Evolutionary conservation across 2,888 invertebrate species (phyloP), one percentile per base, ranked within the genome.

Genomic region (Acanthoscelides obtectus): DNA sequence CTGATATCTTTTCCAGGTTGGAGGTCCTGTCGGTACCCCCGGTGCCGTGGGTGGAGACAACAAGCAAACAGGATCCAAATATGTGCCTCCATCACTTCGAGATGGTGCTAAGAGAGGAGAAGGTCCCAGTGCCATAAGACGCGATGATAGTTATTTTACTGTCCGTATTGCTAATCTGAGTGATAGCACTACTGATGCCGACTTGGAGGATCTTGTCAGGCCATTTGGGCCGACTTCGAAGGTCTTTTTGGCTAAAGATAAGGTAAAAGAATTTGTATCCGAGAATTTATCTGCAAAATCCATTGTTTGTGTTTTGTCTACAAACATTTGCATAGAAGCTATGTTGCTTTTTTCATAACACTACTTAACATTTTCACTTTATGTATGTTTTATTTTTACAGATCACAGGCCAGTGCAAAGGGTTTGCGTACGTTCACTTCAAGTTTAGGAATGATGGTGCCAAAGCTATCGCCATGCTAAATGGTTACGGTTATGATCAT

Each of bases 341-440:
- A n/a, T n/a, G n/a, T n/a, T n/a, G n/a, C n/a, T n/a, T n/a, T n/a
- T n/a, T n/a, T n/a, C n/a, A n/a, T n/a, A n/a, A n/a, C n/a, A n/a
- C n/a, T n/a, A n/a, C n/a, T n/a, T n/a, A n/a, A n/a, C n/a, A n/a
- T n/a, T n/a, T n/a, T n/a, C n/a, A 12, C 17, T 12, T 6, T 12
- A 45, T 45, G 45, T 12, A 12, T 12, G 6, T 45, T 4, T 6
- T 45, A 45, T 45, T 45, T 45, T 45, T 17, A 45, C 45, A 45
- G 66, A 63, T 88, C 74, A 94, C 94, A 76, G 94, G 94, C 12
- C 88, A 90, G n/a, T 95, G 95, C 86, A 95, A 97, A 89, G 99
- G 99, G 74, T 99, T 99, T 87, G 99, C 99, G 19, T 99, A 99
- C 84, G 96, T 99, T 74, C 99, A 98, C 82, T 99, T 97, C 87